Conservation (phyloP, 2,797 vertebrate species). For the Epinephelus malabaricus region DNA sequence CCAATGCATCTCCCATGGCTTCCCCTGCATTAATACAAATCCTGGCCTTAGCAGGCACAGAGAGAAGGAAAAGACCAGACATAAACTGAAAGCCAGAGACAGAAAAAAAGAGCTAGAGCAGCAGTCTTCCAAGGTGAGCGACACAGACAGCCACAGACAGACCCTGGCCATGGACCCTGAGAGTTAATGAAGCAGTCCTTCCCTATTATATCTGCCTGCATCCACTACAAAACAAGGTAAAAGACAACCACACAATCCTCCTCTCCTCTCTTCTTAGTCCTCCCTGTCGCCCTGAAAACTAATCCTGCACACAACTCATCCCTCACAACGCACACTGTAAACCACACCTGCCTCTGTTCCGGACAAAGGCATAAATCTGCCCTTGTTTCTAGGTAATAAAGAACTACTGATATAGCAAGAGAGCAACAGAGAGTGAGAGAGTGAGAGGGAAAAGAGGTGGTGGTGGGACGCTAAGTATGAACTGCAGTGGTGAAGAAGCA, state of each 20-base stretch:
- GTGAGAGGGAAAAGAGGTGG: conserved; percentile 4
- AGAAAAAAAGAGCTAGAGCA: conserved; percentile 48
- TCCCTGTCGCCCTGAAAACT: conserved; percentile 45
- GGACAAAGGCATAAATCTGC: conserved; percentile 77
- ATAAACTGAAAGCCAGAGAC: conserved; percentile 23
- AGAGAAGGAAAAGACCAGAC: conserved; percentile 25
- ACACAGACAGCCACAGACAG: conserved; percentile 59
- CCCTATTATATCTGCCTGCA: conserved; percentile 66
- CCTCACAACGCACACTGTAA: conserved; percentile 69
- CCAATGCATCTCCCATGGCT: background rate
- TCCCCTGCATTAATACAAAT: conserved; percentile 37
- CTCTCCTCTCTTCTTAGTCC: conserved; percentile 27
- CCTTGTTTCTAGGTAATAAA: conserved; percentile 79
- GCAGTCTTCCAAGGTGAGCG: conserved; percentile 68
- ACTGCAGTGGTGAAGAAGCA: conserved; percentile 53
- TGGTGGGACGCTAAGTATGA: conserved; percentile 20
- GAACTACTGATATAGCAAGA: conserved; percentile 65
- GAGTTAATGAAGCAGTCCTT: conserved; percentile 77
- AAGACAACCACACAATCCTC: conserved; percentile 46
- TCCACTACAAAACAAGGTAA: conserved; percentile 65
- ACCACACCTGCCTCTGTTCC: conserved; percentile 58
- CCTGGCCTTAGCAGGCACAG: conserved; percentile 2
- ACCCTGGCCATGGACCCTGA: conserved; percentile 67
- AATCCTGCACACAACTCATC: conserved; percentile 68
- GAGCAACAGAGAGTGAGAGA: conserved; percentile 38